Evolutionary conservation across 64 coral and sea anemone genomes (phyloP).

Genomic region (Montipora foliosa): DNA sequence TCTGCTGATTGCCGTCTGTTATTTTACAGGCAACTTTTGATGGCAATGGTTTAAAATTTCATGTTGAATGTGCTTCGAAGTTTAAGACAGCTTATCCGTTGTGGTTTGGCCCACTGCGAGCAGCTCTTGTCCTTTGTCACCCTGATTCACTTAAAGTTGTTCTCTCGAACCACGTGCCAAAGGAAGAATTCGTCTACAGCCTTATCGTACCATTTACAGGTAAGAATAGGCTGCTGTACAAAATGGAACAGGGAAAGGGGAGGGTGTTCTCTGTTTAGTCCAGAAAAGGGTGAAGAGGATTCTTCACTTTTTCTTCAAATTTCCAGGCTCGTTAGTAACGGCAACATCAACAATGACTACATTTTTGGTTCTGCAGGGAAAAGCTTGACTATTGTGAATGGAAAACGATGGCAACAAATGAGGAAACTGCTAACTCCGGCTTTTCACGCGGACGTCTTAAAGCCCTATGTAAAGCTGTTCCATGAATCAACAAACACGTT

Average conservation of each 20-base stretch:
- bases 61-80: slow-evolving; percentile 64
- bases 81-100: slow-evolving; percentile 76
- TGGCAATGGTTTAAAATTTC: slow-evolving; percentile 80
- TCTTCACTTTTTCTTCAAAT: no score
- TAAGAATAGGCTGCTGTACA: not conserved
- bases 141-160: slow-evolving; percentile 64
- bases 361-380: slow-evolving; percentile 42
- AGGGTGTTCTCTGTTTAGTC: no score
- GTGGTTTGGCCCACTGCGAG: slow-evolving; percentile 81
- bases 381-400: slow-evolving; percentile 64
- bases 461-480: slow-evolving; percentile 65
- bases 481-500: slow-evolving; percentile 77
- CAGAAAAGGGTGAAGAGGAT: no score
- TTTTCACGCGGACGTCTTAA: slow-evolving; percentile 77
- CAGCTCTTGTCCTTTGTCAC: slow-evolving; percentile 74
- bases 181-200: slow-evolving; percentile 86
- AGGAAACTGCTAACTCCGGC: slow-evolving; percentile 87
- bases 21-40: slow-evolving; percentile 72
- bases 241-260: not conserved
- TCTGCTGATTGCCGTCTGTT: not conserved
- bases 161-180: slow-evolving; percentile 65
- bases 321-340: no score
- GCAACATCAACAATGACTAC: no score
- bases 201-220: slow-evolving; percentile 77
- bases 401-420: slow-evolving; percentile 63